Percentiles rank a stretch among this genome's conserved stretches.
phyloP scores from a whole-genome alignment of 2,797 vertebrate genomes.

The Phoeniculus purpureus region DNA sequence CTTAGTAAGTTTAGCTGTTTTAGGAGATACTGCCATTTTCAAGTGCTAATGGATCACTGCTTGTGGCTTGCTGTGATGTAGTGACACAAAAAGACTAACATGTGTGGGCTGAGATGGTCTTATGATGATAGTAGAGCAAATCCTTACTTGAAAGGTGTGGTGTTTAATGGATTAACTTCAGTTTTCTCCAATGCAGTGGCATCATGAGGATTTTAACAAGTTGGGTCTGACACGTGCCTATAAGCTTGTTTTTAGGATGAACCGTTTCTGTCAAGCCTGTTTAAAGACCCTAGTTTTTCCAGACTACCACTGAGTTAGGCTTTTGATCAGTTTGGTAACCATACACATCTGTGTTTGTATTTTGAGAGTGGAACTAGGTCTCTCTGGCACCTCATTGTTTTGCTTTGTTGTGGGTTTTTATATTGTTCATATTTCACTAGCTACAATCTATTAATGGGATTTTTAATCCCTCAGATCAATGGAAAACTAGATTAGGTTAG shows the following conservation, averaged over 20 bases:
- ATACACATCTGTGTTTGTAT: background rate
- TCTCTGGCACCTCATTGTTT: background rate
- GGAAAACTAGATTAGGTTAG: background rate
- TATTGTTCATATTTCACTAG: background rate
- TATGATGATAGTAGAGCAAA: background rate
- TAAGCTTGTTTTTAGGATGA: background rate
- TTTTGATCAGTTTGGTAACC: background rate
- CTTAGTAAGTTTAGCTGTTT: background rate
- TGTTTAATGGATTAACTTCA: background rate
- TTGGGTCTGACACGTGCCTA: background rate
- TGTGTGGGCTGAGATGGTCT: fast-evolving
- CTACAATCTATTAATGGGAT: background rate
- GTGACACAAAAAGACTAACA: background rate
- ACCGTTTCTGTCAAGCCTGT: background rate
- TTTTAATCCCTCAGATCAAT: background rate
- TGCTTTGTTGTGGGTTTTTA: background rate
- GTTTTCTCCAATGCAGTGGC: background rate
- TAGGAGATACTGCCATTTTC: background rate
- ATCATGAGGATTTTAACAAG: background rate
- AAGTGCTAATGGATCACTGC: background rate
- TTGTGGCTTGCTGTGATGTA: background rate
- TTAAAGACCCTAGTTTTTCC: background rate
- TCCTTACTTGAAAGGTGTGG: background rate
- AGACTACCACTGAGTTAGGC: background rate
- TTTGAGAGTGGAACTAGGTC: background rate